These are phyloP conservation scores for Mystacides longicornis DNA, from an alignment of 2,888 invertebrate species.

Conservation along the genomic window DNA sequence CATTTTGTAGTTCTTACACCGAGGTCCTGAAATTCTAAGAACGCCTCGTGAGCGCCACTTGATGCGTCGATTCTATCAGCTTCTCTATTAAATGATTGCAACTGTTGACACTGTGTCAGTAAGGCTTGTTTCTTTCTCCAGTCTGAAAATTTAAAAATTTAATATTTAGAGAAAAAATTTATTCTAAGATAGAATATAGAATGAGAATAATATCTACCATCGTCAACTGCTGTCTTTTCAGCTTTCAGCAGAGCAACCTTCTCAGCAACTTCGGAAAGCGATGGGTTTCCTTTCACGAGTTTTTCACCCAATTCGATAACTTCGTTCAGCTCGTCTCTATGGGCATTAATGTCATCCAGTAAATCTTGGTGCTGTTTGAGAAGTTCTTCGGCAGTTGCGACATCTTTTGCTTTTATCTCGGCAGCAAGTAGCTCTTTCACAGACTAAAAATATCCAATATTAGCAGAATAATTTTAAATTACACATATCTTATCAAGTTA, in stretches of 20 bases:
- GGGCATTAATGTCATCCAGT: constrained; percentile 82
- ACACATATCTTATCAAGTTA: not conserved
- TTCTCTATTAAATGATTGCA: constrained; percentile 90
- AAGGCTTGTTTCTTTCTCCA: constrained; percentile 83
- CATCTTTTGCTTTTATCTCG: constrained; percentile 76
- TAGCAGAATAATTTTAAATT: not conserved
- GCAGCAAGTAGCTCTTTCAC: constrained; percentile 72
- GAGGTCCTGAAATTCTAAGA: constrained; percentile 78
- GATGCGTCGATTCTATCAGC: constrained; percentile 96
- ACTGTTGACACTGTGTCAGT: constrained; percentile 78
- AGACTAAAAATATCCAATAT: constrained; percentile 37
- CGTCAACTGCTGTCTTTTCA: constrained; percentile 67
- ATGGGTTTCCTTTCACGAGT: constrained; percentile 64
- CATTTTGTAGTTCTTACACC: constrained; percentile 62
- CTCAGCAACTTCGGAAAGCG: constrained; percentile 67
- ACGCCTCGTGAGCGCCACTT: constrained; percentile 89
- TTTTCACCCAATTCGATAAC: constrained; percentile 73
- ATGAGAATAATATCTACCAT: constrained; percentile 39
- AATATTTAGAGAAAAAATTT: too few relatives aligned
- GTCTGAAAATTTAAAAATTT: constrained; percentile 32
- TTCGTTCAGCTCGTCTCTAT: constrained; percentile 82
- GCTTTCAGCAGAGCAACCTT: constrained; percentile 63
- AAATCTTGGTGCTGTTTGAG: constrained; percentile 88
- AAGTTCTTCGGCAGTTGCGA: constrained; percentile 85
- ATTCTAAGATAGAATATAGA: too few relatives aligned